These are phyloP conservation scores for Microtus oregoni DNA, from an alignment of 2,113 vertebrate genomes.

Conservation along the genomic window DNA sequence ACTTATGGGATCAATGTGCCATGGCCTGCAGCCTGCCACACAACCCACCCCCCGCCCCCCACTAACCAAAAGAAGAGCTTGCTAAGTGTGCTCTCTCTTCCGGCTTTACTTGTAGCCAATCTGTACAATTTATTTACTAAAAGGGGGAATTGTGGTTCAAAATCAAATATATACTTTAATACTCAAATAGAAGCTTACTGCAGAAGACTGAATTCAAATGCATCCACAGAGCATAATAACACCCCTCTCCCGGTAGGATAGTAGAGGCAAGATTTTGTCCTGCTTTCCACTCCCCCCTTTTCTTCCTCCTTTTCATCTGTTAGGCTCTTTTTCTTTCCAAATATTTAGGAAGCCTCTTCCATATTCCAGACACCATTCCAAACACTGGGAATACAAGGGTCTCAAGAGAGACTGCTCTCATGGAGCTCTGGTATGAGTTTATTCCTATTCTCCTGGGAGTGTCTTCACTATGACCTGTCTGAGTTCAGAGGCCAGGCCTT, in stretches of 20 bases:
- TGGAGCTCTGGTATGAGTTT: background rate
- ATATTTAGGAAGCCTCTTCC: background rate
- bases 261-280: background rate
- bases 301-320: background rate
- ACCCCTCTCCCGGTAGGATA: too few species aligned
- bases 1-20: background rate
- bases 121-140: background rate
- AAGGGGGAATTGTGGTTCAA: background rate
- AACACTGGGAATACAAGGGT: fast-evolving
- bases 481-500: background rate
- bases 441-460: background rate
- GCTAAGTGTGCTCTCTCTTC: background rate
- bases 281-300: too few species aligned
- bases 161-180: background rate
- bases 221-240: background rate
- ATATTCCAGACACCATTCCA: background rate
- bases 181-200: background rate
- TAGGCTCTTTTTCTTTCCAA: background rate
- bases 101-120: background rate
- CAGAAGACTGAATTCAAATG: background rate
- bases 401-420: background rate
- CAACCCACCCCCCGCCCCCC: background rate
- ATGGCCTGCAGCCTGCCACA: fast-evolving
- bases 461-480: background rate
- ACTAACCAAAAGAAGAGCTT: background rate